Evolutionary conservation across 2,113 vertebrate species (phyloP), one percentile per base, ranked within the genome.

Genomic region (Myrmecophaga tridactyla): DNA sequence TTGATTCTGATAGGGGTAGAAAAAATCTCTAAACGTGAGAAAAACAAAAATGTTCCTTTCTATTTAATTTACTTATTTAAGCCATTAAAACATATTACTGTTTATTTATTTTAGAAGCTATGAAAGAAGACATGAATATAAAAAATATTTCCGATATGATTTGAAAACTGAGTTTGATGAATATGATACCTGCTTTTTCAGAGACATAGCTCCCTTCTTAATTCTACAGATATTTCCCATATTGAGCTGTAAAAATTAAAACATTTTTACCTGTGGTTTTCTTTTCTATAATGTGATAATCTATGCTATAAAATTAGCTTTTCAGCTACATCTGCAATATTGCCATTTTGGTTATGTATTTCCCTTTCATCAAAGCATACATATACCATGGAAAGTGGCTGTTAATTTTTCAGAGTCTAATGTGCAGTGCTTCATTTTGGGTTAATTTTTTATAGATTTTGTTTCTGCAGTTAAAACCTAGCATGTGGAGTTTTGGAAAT

Each of bases 1-100:
- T 23, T 69, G 72, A 81, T 43, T 85, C n/a, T 76, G 23, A 41
- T 51, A 27, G 4, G 17, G 21, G 14, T n/a, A 56, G 9, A 73
- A 43, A 77, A 92, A 73, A 78, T 85, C 36, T 89, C 23, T 92
- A 56, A 94, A 89, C 12, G 51, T 80, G 73, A 20, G 41, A 93
- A 89, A 48, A 25, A 29, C 34, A 46, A 62, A 73, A 60, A 51
- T 72, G 63, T 53, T 76, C 15, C 17, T 77, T 85, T 84, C 15
- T 51, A 90, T 90, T 88, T 56, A 83, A 70, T 6, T 62, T 43
- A 5, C 3, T 18, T 56, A 34, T 84, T 82, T 83, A 63, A 11
- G n/a, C 10, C 18, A 48, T 56, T 46, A 63, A 77, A 60, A 0
- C 20, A 92, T n/a, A 7, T 46, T 43, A 65, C 51, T 46, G 2